Evolutionary conservation across 2,888 invertebrate genomes (phyloP).

Genomic region (Rosalia funebris): DNA sequence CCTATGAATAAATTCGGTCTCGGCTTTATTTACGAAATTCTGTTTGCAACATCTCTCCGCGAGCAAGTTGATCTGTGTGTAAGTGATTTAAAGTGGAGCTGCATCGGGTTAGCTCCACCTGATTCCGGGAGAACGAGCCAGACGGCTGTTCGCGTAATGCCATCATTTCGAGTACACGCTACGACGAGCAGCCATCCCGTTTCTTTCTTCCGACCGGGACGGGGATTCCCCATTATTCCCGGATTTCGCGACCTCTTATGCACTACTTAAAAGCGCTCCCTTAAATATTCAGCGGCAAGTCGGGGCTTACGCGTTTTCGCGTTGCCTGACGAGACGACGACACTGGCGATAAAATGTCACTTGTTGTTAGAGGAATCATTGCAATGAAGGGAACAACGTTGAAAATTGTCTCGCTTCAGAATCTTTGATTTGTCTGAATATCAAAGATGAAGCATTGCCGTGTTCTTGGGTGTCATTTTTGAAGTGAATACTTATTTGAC

Average conservation of each 20-base stretch:
- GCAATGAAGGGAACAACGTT: too few species aligned
- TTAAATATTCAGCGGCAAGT: slow-evolving; percentile 6
- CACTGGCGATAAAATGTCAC: too few species aligned
- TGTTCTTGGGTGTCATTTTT: too few species aligned
- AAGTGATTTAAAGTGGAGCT: slow-evolving; percentile 36
- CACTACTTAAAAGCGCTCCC: slow-evolving; percentile 33
- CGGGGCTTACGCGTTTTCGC: too few species aligned
- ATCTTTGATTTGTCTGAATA: too few species aligned
- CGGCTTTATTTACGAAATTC: slow-evolving; percentile 10
- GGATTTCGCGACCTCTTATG: slow-evolving; percentile 38
- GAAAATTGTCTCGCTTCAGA: too few species aligned
- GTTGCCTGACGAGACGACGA: too few species aligned
- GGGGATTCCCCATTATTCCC: slow-evolving; percentile 38
- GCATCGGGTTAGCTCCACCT: slow-evolving; percentile 32
- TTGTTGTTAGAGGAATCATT: too few species aligned
- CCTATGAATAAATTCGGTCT: slow-evolving; percentile 5
- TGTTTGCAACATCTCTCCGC: not conserved
- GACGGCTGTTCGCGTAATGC: slow-evolving; percentile 40
- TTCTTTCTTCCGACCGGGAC: slow-evolving; percentile 28
- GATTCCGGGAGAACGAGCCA: slow-evolving; percentile 32
- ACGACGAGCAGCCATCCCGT: slow-evolving; percentile 27
- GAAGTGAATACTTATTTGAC: too few species aligned
- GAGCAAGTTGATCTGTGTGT: slow-evolving; percentile 28
- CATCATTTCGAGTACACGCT: slow-evolving; percentile 45
- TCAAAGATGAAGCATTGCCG: too few species aligned